Conservation (phyloP, 2,797 vertebrate genomes). For the Acrocephalus scirpaceus region DNA sequence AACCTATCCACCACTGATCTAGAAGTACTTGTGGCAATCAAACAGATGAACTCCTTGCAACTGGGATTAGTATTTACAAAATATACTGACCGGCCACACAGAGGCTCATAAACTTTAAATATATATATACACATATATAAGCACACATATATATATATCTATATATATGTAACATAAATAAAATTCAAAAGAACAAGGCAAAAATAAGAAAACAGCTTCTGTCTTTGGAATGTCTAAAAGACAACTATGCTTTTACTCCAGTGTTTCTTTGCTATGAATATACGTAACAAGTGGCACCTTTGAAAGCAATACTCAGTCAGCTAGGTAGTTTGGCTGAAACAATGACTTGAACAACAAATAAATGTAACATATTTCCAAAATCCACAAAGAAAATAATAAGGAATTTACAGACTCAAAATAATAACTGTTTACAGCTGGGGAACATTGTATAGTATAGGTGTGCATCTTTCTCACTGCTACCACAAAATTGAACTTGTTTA, state of each 20-base stretch:
- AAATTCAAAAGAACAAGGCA: constrained; percentile 53
- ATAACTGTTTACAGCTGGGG: neutral
- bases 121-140: constrained; percentile 51
- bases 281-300: constrained; percentile 60
- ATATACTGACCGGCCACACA: constrained; percentile 73
- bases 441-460: neutral
- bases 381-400: neutral
- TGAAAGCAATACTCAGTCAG: constrained; percentile 40
- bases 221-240: constrained; percentile 79
- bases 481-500: neutral
- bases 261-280: constrained; percentile 57
- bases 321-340: constrained; percentile 68
- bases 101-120: constrained; percentile 73
- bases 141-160: constrained; percentile 51
- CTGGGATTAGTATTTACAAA: constrained; percentile 77
- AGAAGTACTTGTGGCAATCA: constrained; percentile 56
- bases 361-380: neutral
- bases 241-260: constrained; percentile 55
- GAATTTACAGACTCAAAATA: neutral
- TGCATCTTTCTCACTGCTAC: neutral
- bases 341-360: constrained; percentile 15
- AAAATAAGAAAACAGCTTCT: constrained; percentile 54
- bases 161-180: constrained; percentile 78
- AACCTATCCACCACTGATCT: constrained; percentile 57
- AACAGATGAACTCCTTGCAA: constrained; percentile 50